Conservation (phyloP, 2,113 vertebrate genomes). For the Emydura subglobosa region DNA sequence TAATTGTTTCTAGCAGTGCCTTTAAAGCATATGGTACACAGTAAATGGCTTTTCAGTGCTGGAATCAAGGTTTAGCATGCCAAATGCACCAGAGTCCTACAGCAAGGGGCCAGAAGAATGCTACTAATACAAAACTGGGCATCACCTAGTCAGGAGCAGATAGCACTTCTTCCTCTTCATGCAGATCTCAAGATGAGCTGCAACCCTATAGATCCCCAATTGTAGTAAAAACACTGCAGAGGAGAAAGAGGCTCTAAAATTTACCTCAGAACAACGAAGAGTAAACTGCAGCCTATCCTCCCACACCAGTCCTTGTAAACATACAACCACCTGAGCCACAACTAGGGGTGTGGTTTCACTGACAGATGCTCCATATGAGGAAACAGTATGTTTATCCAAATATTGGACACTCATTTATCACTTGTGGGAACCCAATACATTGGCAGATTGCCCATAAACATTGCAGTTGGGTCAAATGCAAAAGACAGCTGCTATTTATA, state of each 20-base stretch:
- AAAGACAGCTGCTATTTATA: not conserved
- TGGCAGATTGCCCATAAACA: accelerated
- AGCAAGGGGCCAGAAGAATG: not conserved
- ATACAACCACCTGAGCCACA: accelerated
- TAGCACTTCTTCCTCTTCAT: not conserved
- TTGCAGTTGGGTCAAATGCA: not conserved
- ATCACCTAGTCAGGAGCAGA: not conserved
- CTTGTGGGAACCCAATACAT: accelerated
- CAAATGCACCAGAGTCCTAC: not conserved
- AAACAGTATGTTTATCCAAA: not conserved
- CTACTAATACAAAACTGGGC: not conserved
- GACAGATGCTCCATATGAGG: not conserved
- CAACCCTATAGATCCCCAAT: not conserved
- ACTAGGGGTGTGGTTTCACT: not conserved
- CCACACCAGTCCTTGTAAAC: not conserved
- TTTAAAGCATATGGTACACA: not conserved
- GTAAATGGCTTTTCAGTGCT: not conserved
- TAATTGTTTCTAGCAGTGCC: not conserved
- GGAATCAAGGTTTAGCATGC: not conserved
- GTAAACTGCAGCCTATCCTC: not conserved
- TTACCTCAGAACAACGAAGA: not conserved
- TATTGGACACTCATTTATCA: not conserved
- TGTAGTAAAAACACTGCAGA: not conserved
- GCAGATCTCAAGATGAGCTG: not conserved
- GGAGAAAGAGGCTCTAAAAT: not conserved